Percentiles rank a stretch among this genome's conserved stretches.
phyloP scores from a whole-genome alignment of 1,140 invertebrate species.

The Drosophila pachea region DNA sequence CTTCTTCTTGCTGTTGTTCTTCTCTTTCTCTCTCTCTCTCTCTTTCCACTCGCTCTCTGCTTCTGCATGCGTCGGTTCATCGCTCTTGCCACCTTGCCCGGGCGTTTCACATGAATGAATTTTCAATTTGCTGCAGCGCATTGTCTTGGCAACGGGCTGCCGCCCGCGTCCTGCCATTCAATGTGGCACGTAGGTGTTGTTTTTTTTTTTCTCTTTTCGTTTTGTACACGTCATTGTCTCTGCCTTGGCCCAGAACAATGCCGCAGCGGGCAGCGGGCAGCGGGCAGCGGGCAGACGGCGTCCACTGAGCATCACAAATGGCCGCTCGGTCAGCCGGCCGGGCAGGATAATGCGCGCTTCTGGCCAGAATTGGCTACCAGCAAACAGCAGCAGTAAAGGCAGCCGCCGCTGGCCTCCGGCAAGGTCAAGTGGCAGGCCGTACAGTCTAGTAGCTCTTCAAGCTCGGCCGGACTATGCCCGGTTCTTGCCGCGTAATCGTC shows the following conservation, averaged over 20 bases:
- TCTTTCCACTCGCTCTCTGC: background rate
- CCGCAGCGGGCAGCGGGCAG: constrained; percentile 40
- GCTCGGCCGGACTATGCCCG: background rate
- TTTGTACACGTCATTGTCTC: constrained; percentile 70
- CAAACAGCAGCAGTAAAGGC: constrained; percentile 26
- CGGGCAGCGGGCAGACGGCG: constrained; percentile 20
- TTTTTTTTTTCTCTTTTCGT: too few relatives aligned
- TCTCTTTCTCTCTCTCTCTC: background rate
- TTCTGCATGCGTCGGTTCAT: background rate
- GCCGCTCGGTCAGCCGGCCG: constrained; percentile 22
- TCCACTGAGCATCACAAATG: constrained; percentile 39
- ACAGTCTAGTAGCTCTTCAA: constrained; percentile 26
- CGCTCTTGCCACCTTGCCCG: constrained; percentile 30
- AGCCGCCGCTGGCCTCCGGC: constrained; percentile 38
- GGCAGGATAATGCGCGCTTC: constrained; percentile 38
- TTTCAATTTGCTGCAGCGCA: constrained; percentile 74
- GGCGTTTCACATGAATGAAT: constrained; percentile 74
- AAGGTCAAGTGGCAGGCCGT: constrained; percentile 44
- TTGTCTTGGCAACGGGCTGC: constrained; percentile 73
- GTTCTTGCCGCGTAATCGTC: constrained; percentile 32
- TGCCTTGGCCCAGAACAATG: constrained; percentile 45
- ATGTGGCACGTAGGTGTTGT: constrained; percentile 64
- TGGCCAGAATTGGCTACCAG: constrained; percentile 21
- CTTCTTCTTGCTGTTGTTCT: background rate
- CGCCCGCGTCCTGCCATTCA: constrained; percentile 72